Conservation (phyloP, 2,113 vertebrate species). For the Oenanthe melanoleuca region DNA sequence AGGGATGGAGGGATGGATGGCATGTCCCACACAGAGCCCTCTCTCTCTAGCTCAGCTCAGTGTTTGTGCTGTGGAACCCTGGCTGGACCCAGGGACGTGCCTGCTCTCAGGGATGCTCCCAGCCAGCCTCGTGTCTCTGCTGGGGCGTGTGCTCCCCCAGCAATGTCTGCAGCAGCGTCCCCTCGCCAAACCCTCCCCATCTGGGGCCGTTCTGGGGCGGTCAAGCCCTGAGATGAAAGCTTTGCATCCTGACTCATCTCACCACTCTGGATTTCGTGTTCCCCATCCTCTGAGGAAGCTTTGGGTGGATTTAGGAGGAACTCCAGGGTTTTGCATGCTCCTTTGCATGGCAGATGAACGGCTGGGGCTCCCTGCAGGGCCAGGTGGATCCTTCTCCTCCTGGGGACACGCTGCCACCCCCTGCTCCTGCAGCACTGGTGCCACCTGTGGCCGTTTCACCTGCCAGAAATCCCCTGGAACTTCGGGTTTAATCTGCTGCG, state of each 20-base stretch:
- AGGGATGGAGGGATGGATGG: no score
- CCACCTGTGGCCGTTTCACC: background rate
- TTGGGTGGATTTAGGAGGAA: background rate
- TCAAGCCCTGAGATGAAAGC: background rate
- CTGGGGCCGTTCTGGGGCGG: accelerated
- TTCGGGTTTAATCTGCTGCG: slow-evolving; percentile 19
- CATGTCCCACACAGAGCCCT: no score
- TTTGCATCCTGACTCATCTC: background rate
- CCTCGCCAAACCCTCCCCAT: background rate
- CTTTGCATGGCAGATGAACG: background rate
- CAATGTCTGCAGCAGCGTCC: background rate
- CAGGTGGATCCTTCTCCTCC: background rate
- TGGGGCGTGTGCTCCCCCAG: accelerated
- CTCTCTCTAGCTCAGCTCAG: no score
- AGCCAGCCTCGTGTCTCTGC: no score
- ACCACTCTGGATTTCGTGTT: accelerated
- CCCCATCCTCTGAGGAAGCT: background rate
- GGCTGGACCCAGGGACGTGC: background rate
- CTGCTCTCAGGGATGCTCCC: background rate
- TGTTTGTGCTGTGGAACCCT: background rate
- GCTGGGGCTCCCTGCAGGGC: background rate
- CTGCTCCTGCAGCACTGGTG: background rate
- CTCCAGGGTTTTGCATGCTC: background rate
- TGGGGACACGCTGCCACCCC: accelerated
- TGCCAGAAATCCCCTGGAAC: background rate